These are phyloP conservation scores for Formicarius rufipectus DNA, from an alignment of 2,113 vertebrate genomes.

Conservation along the genomic window DNA sequence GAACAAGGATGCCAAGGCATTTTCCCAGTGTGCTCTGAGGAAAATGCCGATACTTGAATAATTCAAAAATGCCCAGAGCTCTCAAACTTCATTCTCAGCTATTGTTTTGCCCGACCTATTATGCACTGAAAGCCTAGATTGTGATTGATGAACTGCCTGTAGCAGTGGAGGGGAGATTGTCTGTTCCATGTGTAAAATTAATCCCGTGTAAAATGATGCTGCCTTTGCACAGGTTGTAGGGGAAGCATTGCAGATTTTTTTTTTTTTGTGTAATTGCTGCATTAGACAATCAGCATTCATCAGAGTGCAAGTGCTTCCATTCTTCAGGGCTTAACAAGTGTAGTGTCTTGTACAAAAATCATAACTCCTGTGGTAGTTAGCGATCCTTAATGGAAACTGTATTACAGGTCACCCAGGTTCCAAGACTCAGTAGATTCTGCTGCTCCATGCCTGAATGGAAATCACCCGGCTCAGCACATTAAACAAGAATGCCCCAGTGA, in stretches of 20 bases:
- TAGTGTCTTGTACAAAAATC: conserved; percentile 8
- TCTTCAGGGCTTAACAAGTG: neutral
- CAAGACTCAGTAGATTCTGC: conserved; percentile 74
- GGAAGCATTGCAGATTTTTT: neutral
- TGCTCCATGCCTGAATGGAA: conserved; percentile 70
- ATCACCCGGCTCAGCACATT: conserved; percentile 79
- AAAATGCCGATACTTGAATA: conserved; percentile 4
- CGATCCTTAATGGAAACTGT: conserved; percentile 53
- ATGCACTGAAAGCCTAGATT: conserved; percentile 37
- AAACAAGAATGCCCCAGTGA: conserved; percentile 87
- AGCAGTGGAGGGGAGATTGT: conserved; percentile 4
- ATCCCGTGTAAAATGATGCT: neutral
- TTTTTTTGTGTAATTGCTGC: neutral
- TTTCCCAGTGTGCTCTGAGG: conserved; percentile 13
- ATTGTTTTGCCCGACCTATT: conserved; percentile 41
- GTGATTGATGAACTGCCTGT: conserved; percentile 24
- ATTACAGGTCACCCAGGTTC: conserved; percentile 78
- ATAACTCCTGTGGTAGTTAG: neutral
- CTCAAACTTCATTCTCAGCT: conserved; percentile 41
- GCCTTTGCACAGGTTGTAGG: conserved; percentile 2
- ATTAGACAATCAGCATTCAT: neutral
- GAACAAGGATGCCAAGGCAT: neutral
- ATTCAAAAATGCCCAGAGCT: conserved; percentile 5
- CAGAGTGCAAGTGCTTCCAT: neutral
- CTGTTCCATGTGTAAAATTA: neutral